Percentiles rank a stretch among this genome's conserved stretches.
phyloP scores from a whole-genome alignment of 2,113 vertebrate species.

The Microcebus jonahi region DNA sequence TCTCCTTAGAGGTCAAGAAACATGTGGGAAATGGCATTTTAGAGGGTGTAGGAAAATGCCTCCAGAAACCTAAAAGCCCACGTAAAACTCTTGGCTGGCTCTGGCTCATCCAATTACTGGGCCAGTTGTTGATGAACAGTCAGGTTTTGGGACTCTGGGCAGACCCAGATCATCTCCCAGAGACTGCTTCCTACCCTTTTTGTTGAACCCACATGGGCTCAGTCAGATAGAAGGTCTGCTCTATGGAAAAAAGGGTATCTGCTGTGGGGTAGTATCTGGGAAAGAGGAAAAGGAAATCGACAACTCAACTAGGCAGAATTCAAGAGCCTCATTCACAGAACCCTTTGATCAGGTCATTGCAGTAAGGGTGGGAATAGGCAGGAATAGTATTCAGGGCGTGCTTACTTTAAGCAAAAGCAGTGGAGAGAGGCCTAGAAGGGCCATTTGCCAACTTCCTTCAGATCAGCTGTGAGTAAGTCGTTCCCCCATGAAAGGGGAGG shows the following conservation, averaged over 20 bases:
- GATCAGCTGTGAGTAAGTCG: slow-evolving; percentile 61
- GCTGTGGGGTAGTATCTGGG: not conserved
- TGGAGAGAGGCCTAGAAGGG: slow-evolving; percentile 12
- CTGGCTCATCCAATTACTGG: slow-evolving; percentile 5
- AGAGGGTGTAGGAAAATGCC: slow-evolving; percentile 46
- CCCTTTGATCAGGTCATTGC: slow-evolving; percentile 33
- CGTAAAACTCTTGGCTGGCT: slow-evolving; percentile 36
- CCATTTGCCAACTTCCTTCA: slow-evolving; percentile 47
- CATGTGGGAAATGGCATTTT: slow-evolving; percentile 66
- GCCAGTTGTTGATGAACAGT: not conserved
- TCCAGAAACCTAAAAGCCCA: slow-evolving; percentile 44
- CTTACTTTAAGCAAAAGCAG: slow-evolving; percentile 56
- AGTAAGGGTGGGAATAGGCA: slow-evolving; percentile 14
- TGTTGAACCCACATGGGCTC: not conserved
- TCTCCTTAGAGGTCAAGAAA: slow-evolving; percentile 60
- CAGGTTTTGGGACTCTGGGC: not conserved
- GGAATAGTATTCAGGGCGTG: not conserved
- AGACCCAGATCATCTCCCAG: not conserved
- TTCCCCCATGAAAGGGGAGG: slow-evolving; percentile 48
- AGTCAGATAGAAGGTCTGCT: not conserved
- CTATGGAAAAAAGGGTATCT: slow-evolving; percentile 1
- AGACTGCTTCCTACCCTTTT: not conserved
- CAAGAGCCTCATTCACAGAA: slow-evolving; percentile 37
- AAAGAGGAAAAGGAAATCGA: slow-evolving; percentile 7
- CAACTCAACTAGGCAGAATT: slow-evolving; percentile 32